phyloP scores from a whole-genome alignment of 2,113 vertebrate genomes.

The Zosterops hypoxanthus region DNA sequence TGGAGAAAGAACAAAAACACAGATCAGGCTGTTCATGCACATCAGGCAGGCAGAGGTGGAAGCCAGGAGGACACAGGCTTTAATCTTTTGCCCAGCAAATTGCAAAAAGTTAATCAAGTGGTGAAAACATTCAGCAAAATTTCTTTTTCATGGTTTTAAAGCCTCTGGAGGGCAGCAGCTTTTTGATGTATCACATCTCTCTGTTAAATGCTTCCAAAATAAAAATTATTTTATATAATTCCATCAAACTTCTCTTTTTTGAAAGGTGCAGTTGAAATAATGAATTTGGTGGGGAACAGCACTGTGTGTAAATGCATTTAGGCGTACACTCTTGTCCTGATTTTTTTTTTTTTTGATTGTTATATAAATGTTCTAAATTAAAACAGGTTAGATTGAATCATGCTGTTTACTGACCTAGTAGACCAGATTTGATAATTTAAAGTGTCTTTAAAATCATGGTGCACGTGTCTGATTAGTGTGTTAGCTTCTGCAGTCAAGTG shows the following conservation, averaged over 20 bases:
- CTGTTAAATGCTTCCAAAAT: neutral
- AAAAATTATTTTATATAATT: neutral
- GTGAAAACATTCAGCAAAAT: neutral
- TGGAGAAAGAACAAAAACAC: neutral
- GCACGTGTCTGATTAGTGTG: slow-evolving; percentile 51
- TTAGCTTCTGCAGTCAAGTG: slow-evolving; percentile 32
- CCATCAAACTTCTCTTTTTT: neutral
- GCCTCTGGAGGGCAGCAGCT: neutral
- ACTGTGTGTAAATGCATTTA: slow-evolving; percentile 20
- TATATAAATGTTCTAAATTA: slow-evolving; percentile 78
- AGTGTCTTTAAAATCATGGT: slow-evolving; percentile 58
- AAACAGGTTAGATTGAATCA: slow-evolving; percentile 79
- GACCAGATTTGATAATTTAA: slow-evolving; percentile 64
- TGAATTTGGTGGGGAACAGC: neutral
- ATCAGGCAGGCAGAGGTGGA: neutral
- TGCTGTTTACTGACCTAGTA: slow-evolving; percentile 68
- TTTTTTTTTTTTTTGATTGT: slow-evolving; percentile 46
- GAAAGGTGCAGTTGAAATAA: neutral
- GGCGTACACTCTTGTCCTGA: slow-evolving; percentile 55
- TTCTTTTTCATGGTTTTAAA: neutral
- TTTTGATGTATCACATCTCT: neutral
- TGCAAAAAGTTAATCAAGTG: neutral
- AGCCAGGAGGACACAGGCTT: neutral
- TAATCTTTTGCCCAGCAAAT: neutral
- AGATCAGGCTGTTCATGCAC: fast-evolving